Percentiles rank a stretch among this genome's conserved stretches.
phyloP scores from a whole-genome alignment of 2,797 vertebrate genomes.

The Cossypha niveicapilla region DNA sequence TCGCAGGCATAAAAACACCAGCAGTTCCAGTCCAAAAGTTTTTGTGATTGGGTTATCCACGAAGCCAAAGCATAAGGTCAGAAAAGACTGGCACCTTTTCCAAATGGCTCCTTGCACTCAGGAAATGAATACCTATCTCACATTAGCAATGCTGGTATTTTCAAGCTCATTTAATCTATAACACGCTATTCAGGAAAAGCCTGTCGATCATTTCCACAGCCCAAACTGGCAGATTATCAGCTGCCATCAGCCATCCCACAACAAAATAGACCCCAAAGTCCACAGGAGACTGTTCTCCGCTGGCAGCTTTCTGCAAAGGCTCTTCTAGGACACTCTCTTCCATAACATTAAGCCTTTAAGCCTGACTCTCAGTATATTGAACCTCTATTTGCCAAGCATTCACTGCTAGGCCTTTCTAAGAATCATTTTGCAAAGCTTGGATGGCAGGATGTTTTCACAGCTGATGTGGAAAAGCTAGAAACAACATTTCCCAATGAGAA shows the following conservation, averaged over 20 bases:
- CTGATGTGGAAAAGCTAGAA: conserved; percentile 49
- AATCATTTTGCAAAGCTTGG: conserved; percentile 37
- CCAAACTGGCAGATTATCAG: background rate
- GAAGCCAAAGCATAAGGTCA: background rate
- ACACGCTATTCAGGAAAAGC: background rate
- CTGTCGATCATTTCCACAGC: background rate
- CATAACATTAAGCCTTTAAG: conserved; percentile 5
- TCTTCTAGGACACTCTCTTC: conserved; percentile 10
- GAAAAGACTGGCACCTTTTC: background rate
- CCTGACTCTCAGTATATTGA: background rate
- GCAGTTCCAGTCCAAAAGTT: background rate
- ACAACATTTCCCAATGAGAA: conserved; percentile 17
- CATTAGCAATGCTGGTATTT: background rate
- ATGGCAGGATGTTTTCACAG: conserved; percentile 50
- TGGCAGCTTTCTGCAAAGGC: background rate
- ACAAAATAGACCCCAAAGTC: background rate
- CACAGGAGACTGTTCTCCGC: background rate
- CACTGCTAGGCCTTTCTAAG: conserved; percentile 22
- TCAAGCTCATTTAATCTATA: background rate
- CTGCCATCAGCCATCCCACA: background rate
- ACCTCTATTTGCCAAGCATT: conserved; percentile 12
- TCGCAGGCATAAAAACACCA: background rate
- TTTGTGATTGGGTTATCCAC: background rate
- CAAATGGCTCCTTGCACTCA: background rate
- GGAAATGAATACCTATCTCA: background rate